Conservation (phyloP, 2,797 vertebrate genomes). For the Cirrhinus molitorella region DNA sequence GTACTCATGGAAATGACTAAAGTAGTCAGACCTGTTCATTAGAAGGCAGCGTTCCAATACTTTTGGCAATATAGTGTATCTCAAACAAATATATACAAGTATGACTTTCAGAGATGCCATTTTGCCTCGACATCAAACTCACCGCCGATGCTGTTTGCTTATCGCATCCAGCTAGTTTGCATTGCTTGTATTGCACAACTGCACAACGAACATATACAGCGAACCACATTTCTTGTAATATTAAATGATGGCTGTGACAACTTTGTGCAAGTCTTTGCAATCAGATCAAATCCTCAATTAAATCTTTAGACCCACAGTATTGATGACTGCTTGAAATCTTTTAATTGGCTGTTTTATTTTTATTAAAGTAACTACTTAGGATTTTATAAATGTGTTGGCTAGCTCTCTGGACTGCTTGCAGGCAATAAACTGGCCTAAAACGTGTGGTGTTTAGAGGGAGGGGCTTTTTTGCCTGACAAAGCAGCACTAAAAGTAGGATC, state of each 20-base stretch:
- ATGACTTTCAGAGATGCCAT: neutral
- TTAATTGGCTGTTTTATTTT: neutral
- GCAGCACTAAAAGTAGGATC: neutral
- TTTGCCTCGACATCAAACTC: neutral
- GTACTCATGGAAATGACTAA: too few relatives aligned
- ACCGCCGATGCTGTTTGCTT: neutral
- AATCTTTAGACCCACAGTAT: neutral
- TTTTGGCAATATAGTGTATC: too few relatives aligned
- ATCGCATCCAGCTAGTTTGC: neutral
- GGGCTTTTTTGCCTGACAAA: neutral
- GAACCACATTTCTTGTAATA: constrained; percentile 14
- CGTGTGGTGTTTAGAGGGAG: neutral
- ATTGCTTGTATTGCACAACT: constrained; percentile 6
- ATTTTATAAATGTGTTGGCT: neutral
- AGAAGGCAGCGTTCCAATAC: too few relatives aligned
- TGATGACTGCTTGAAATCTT: neutral
- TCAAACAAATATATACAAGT: too few relatives aligned
- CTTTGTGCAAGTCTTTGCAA: constrained; percentile 27
- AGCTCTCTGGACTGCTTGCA: neutral
- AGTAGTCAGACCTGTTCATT: too few relatives aligned
- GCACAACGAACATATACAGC: neutral
- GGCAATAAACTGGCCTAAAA: neutral
- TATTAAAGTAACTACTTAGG: neutral
- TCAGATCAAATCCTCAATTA: neutral
- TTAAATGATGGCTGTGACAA: constrained; percentile 8